A percentile compares a stretch with the other conserved stretches of the same genome.
phyloP scores from a whole-genome alignment of 2,113 vertebrate genomes.

The Oreamnos americanus region DNA sequence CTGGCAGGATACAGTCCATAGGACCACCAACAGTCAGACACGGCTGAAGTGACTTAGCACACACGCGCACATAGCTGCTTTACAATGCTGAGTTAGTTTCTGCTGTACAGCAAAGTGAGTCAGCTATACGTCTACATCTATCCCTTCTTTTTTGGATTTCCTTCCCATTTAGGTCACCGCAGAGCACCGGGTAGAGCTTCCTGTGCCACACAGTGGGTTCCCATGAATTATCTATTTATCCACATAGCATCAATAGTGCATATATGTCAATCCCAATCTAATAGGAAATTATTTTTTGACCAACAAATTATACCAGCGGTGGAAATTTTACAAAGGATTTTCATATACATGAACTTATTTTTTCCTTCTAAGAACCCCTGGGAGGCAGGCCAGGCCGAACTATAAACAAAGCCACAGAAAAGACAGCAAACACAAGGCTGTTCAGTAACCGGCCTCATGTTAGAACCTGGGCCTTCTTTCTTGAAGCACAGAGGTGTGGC shows the following conservation, averaged over 20 bases:
- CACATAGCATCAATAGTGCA: background rate
- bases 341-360: background rate
- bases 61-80: background rate
- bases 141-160: background rate
- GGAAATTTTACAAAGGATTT: background rate
- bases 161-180: background rate
- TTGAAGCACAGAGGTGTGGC: background rate
- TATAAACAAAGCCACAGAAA: background rate
- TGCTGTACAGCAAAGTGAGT: background rate
- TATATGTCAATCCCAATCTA: background rate
- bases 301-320: background rate
- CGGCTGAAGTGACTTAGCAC: background rate
- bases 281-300: slow-evolving; percentile 11
- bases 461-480: background rate
- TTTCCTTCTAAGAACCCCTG: background rate
- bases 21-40: accelerated
- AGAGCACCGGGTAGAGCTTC: background rate
- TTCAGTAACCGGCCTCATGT: accelerated
- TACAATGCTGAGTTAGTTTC: background rate
- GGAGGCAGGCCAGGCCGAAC: background rate
- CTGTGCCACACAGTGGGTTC: background rate
- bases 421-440: too few species aligned
- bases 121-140: background rate
- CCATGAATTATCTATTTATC: background rate
- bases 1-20: background rate